phyloP scores from a whole-genome alignment of 2,113 vertebrate genomes.

The Embiotoca jacksoni region DNA sequence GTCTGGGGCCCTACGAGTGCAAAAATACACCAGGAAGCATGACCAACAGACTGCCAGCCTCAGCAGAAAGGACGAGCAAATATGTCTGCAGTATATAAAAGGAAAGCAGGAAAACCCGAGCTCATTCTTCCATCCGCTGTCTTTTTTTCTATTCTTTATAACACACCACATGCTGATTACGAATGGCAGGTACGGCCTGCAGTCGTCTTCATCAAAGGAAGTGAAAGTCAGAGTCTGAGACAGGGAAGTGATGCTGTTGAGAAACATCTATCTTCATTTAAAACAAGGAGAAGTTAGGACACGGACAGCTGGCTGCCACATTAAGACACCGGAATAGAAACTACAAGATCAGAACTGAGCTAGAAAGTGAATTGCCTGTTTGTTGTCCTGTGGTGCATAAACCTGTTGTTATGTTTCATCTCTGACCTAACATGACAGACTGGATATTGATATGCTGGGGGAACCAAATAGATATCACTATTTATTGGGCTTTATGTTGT shows the following conservation, averaged over 20 bases:
- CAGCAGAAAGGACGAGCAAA: conserved; percentile 40
- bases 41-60: conserved; percentile 45
- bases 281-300: conserved; percentile 28
- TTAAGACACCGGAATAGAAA: conserved; percentile 24
- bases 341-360: neutral
- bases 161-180: neutral
- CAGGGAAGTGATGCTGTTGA: conserved; percentile 68
- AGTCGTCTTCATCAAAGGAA: conserved; percentile 66
- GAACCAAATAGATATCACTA: neutral
- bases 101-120: neutral
- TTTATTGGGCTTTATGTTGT: too few relatives aligned
- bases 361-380: conserved; percentile 17
- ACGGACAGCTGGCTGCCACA: conserved; percentile 36
- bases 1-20: conserved; percentile 34
- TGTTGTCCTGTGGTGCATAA: neutral
- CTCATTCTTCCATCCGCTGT: neutral
- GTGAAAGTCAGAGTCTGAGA: conserved; percentile 63
- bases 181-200: neutral
- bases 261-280: conserved; percentile 45
- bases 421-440: neutral
- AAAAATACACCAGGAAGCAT: conserved; percentile 56
- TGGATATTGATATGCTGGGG: too few relatives aligned
- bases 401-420: neutral
- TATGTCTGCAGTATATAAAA: neutral
- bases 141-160: neutral